These are phyloP conservation scores for Nephila pilipes DNA, from an alignment of 1,140 invertebrate genomes.

Conservation along the genomic window DNA sequence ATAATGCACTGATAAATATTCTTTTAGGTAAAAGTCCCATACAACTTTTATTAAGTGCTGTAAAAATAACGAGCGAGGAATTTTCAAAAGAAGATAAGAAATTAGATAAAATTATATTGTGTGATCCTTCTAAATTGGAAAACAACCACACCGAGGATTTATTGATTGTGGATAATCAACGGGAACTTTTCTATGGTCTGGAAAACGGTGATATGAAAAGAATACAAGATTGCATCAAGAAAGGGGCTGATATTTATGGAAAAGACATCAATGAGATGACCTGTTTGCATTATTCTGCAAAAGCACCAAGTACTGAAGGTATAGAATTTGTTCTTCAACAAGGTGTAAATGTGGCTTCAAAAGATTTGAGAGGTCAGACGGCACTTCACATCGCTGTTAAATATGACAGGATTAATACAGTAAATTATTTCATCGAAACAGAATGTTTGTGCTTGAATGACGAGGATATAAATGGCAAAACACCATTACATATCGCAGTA, in stretches of 20 bases:
- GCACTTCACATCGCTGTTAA: slow-evolving; percentile 1
- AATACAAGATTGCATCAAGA: neutral
- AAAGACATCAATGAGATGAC: neutral
- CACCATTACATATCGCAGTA: slow-evolving; percentile 13
- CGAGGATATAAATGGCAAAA: neutral
- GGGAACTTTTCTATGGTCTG: neutral
- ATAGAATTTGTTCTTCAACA: neutral
- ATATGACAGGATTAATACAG: neutral
- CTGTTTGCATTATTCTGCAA: slow-evolving; percentile 76
- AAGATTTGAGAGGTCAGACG: slow-evolving; percentile 83
- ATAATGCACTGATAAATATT: slow-evolving; percentile 3
- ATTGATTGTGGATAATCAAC: neutral
- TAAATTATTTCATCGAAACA: slow-evolving; percentile 85
- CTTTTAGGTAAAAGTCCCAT: neutral
- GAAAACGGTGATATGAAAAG: neutral
- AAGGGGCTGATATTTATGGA: slow-evolving; percentile 24
- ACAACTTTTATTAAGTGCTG: neutral
- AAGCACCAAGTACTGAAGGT: slow-evolving; percentile 78
- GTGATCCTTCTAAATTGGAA: neutral
- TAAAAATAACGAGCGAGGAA: slow-evolving; percentile 69
- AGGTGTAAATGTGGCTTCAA: slow-evolving; percentile 86
- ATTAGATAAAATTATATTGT: neutral
- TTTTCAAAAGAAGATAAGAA: neutral
- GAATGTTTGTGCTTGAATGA: neutral
- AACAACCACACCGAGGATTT: neutral